A percentile compares a stretch with the other conserved stretches of the same genome.
Conservation (phyloP, 1,140 invertebrate genomes). For the Tribolium madens region DNA sequence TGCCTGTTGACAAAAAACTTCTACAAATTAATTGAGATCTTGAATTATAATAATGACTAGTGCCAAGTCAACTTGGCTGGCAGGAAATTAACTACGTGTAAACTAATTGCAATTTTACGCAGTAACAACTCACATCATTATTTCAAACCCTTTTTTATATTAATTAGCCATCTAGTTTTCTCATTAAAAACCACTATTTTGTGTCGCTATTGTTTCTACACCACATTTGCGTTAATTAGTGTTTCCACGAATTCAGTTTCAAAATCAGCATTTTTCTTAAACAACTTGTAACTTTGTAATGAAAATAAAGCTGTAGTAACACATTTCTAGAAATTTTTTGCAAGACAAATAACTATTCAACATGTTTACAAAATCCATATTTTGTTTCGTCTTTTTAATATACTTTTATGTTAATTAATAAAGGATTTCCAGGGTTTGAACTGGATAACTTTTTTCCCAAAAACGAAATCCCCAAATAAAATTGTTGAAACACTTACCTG, state of each 20-base stretch:
- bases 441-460: too few species aligned
- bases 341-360: too few species aligned
- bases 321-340: too few species aligned
- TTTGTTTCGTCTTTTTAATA: too few species aligned
- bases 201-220: not conserved
- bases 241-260: not conserved
- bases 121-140: conserved; percentile 1
- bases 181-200: not conserved
- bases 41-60: conserved; percentile 1
- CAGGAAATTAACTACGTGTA: conserved; percentile 1
- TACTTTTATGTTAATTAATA: too few species aligned
- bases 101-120: conserved; percentile 3
- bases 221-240: conserved; percentile 1
- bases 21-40: conserved; percentile 8
- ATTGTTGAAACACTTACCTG: too few species aligned
- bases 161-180: not conserved
- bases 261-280: not conserved
- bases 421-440: too few species aligned
- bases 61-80: not conserved
- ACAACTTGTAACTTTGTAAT: not conserved
- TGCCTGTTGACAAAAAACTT: conserved; percentile 6
- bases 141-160: conserved; percentile 2
- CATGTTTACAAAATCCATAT: too few species aligned
- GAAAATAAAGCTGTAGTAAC: too few species aligned
- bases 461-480: too few species aligned